These are phyloP conservation scores for Galerucella pusilla DNA, from an alignment of 2,888 invertebrate species.

Conservation along the genomic window DNA sequence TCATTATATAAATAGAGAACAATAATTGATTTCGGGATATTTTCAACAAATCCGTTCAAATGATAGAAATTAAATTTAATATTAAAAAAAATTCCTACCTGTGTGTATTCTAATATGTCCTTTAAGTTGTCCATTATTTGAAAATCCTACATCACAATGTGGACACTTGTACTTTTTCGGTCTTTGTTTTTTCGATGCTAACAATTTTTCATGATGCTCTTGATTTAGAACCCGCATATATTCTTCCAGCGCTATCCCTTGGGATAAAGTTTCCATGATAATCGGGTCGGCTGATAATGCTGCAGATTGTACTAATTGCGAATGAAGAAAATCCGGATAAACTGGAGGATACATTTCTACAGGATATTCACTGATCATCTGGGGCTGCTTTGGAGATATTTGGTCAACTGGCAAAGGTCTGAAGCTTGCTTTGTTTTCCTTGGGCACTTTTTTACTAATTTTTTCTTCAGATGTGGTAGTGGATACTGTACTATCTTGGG, in stretches of 20 bases:
- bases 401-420: conserved; percentile 37
- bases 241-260: conserved; percentile 74
- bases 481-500: conserved; percentile 70
- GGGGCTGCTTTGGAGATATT: conserved; percentile 7
- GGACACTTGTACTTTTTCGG: conserved; percentile 94
- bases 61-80: neutral
- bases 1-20: neutral
- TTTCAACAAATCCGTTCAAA: too few relatives aligned
- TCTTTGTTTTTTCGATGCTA: conserved; percentile 79
- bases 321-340: conserved; percentile 48
- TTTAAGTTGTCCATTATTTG: conserved; percentile 93
- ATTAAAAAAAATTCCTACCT: conserved; percentile 66
- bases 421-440: conserved; percentile 38
- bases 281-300: conserved; percentile 57
- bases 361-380: conserved; percentile 44
- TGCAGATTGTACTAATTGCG: conserved; percentile 51
- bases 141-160: conserved; percentile 89
- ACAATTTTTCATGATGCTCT: conserved; percentile 76
- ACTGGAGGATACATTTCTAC: conserved; percentile 43
- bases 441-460: conserved; percentile 20
- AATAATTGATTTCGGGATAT: too few relatives aligned
- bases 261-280: conserved; percentile 60
- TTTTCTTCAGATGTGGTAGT: conserved; percentile 66
- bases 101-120: conserved; percentile 93
- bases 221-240: conserved; percentile 77